Evolutionary conservation across 2,113 vertebrate species (phyloP), one percentile per base, ranked within the genome.

Genomic region (Larimichthys crocea): DNA sequence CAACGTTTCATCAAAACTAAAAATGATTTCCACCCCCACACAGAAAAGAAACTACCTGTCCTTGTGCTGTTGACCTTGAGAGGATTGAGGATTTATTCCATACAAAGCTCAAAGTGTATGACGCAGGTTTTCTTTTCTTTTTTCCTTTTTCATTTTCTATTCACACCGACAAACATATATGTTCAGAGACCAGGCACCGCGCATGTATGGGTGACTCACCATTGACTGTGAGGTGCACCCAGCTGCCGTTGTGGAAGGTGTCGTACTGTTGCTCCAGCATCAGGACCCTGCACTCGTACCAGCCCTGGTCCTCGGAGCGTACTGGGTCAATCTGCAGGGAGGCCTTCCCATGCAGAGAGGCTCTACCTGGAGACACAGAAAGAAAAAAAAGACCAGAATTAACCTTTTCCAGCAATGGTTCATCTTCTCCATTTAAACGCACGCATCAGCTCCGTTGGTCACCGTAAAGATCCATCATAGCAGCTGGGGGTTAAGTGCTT

Each of bases 161-260:
- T 48, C 7, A 59, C 71, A 31, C 53, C 12, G 56, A 75, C 64
- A 52, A 5, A 71, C 20, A n/a, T 42, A 67, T 24, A 64, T n/a
- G 63, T 63, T 72, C n/a, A 69, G 29, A 26, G 40, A 26, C 31
- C 46, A 9, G 55, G 29, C 22, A 11, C 31, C 16, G 11, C 17
- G 29, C 7, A 40, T 48, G 35, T 8, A 8, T 0, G 5, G 72
- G 24, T 86, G 82, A 93, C 96, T 95, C 89, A 99, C 98, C 98
- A 0, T 99, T 98, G 93, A 99, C 97, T 19, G 98, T 99, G 92
- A 99, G 97, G 85, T 99, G 98, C 80, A 99, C 97, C 98, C 98
- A 99, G 96, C 98, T 99, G 95, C 98, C 98, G 1, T 99, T 99
- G 94, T 99, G 97, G 94, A 99, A 99, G 94, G 97, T 98, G 94